Evolutionary conservation across 2,797 vertebrate species (phyloP).

Genomic region (Manis pentadactyla): DNA sequence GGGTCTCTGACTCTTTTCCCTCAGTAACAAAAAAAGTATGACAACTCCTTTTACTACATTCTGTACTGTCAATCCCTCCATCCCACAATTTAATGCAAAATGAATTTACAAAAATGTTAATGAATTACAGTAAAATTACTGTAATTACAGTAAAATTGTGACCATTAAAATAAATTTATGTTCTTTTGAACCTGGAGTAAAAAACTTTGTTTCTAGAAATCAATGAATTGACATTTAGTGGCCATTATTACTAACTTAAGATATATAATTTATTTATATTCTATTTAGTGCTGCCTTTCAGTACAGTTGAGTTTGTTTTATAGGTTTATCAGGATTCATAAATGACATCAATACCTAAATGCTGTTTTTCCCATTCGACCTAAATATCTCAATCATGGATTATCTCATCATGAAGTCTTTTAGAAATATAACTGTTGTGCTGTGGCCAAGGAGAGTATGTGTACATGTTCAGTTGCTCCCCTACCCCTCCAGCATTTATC

Average conservation of each 20-base stretch:
- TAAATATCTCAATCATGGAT: not conserved
- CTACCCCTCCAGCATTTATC: not conserved
- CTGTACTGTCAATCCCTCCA: not conserved
- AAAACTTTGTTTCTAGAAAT: constrained; percentile 10
- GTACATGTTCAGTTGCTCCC: not conserved
- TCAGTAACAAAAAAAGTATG: not conserved
- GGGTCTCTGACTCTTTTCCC: not conserved
- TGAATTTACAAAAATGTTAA: constrained; percentile 6
- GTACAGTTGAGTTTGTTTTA: not conserved
- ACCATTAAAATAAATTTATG: not conserved
- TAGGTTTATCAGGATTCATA: constrained; percentile 6
- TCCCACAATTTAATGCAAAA: constrained; percentile 43
- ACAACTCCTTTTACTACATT: not conserved
- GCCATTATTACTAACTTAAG: not conserved
- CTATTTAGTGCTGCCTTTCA: not conserved
- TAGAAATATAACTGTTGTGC: not conserved
- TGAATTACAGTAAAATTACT: not conserved
- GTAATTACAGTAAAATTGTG: not conserved
- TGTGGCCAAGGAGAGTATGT: not conserved
- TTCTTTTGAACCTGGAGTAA: not conserved
- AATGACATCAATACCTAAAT: not conserved
- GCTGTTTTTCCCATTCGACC: not conserved
- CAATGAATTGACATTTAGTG: not conserved
- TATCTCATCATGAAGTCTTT: not conserved
- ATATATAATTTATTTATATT: not conserved